These are phyloP conservation scores for Carterocephalus palaemon DNA, from an alignment of 2,888 invertebrate genomes.

Conservation along the genomic window DNA sequence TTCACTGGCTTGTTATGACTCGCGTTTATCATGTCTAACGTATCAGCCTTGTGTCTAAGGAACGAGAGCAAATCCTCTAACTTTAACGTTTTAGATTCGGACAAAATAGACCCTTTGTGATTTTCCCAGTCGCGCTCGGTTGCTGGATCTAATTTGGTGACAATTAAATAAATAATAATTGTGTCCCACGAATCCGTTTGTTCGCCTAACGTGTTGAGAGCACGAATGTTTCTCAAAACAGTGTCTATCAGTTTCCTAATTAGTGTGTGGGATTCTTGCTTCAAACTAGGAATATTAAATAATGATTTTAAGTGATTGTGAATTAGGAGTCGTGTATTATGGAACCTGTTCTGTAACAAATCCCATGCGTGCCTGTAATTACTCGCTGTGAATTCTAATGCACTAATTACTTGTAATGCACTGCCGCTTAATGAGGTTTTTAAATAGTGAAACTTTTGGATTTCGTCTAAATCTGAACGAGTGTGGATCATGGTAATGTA, in stretches of 20 bases:
- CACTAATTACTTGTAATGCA: slow-evolving; percentile 21
- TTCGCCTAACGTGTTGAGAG: slow-evolving; percentile 25
- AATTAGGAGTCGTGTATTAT: slow-evolving; percentile 27
- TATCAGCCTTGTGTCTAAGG: slow-evolving; percentile 17
- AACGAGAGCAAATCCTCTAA: slow-evolving; percentile 21
- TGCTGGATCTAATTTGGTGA: slow-evolving; percentile 21
- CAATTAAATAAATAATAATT: slow-evolving; percentile 26
- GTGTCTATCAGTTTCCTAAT: slow-evolving; percentile 28
- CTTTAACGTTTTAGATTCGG: slow-evolving; percentile 1
- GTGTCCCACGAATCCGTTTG: slow-evolving; percentile 28
- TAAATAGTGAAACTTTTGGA: slow-evolving; percentile 24
- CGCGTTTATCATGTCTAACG: slow-evolving; percentile 19
- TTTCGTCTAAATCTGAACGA: slow-evolving; percentile 25
- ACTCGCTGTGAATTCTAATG: slow-evolving; percentile 28
- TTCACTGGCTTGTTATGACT: not conserved
- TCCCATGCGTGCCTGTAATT: slow-evolving; percentile 30
- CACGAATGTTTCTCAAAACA: slow-evolving; percentile 27
- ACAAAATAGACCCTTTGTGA: slow-evolving; percentile 7
- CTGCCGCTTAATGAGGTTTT: slow-evolving; percentile 11
- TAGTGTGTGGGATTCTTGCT: slow-evolving; percentile 25
- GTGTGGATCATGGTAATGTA: slow-evolving; percentile 26
- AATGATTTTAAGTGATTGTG: slow-evolving; percentile 30
- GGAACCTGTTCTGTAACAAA: slow-evolving; percentile 24
- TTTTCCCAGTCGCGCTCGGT: slow-evolving; percentile 29
- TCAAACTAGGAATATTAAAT: slow-evolving; percentile 21